Base-by-base conservation (phyloP, 2,888 invertebrate genomes). In the Drosophila percnosoma region DNA sequence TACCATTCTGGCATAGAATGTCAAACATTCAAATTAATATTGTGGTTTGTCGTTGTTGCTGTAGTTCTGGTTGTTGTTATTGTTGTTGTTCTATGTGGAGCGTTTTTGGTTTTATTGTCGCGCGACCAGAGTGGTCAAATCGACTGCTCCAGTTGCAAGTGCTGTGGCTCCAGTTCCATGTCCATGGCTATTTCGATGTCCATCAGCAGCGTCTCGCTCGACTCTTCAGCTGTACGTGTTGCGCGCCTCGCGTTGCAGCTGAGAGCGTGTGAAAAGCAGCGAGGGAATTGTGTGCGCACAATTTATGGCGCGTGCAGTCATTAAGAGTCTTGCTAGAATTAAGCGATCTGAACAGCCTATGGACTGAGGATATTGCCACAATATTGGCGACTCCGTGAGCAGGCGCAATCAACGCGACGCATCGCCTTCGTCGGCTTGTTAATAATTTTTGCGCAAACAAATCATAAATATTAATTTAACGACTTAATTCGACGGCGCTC, bases 401-500 rank as follows among this genome's bases (percentile, higher is more conserved):
- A 53, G 54, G 40, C 49, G 66, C 73, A 73, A 73, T 72, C 57
- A 64, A 48, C 38, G 27, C 38, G 42, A 18, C 24, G 5, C 38
- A 36, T 34, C 55, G 38, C n/a, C 38, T 55, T 55, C n/a, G 48
- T 45, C 55, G 27, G 60, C 57, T 51, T 57, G 57, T 64, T 63
- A 68, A 74, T 55, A 58, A 58, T 51, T 73, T 78, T 78, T 80
- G 83, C 73, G 62, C 82, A 87, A 83, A 89, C 83, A 85, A 90
- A 90, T 87, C 90, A 75, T 90, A 88, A 88, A 90, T 90, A 81
- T 83, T 84, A 64, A 90, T 88, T 90, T 90, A 73, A 88, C 71
- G 90, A 89, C 89, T 89, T 89, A 90, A 90, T 90, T 82, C 80
- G 88, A 87, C 83, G 72, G 69, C 73, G 51, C 69, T 59, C 49